These are phyloP conservation scores for Epizoanthus scotinus DNA, from an alignment of 92 coral and sea anemone species.

Conservation along the genomic window DNA sequence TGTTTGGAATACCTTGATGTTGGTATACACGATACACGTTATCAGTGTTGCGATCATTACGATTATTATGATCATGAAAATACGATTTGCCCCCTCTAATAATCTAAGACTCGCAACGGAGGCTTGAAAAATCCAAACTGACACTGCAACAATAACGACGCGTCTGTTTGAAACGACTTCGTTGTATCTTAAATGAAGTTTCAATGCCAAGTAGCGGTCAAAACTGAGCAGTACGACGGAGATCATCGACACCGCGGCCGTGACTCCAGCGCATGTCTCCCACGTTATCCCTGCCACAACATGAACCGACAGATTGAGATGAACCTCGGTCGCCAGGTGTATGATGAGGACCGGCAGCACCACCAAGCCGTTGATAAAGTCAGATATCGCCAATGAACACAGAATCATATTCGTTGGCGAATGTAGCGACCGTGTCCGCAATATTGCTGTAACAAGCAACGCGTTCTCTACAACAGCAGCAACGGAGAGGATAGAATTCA, in stretches of 20 bases:
- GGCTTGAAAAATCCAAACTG: conserved; percentile 9
- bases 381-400: conserved; percentile 14
- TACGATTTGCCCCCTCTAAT: neutral
- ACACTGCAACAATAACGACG: neutral
- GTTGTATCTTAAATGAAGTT: conserved; percentile 15
- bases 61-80: conserved; percentile 4
- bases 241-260: conserved; percentile 10
- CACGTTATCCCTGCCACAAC: conserved; percentile 10
- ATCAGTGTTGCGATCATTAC: neutral
- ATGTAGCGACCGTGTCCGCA: conserved; percentile 13
- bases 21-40: neutral
- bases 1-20: conserved; percentile 16
- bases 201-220: conserved; percentile 26
- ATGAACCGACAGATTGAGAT: conserved; percentile 2
- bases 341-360: neutral
- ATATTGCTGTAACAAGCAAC: neutral
- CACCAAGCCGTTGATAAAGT: conserved; percentile 15
- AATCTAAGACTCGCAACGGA: neutral
- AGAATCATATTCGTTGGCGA: conserved; percentile 17
- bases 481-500: conserved; percentile 9
- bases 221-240: conserved; percentile 13
- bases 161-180: conserved; percentile 19
- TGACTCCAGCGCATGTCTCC: conserved; percentile 21
- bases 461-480: neutral
- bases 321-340: neutral